Conservation (phyloP, 1,140 invertebrate genomes). For the Drosophila sucinea region DNA sequence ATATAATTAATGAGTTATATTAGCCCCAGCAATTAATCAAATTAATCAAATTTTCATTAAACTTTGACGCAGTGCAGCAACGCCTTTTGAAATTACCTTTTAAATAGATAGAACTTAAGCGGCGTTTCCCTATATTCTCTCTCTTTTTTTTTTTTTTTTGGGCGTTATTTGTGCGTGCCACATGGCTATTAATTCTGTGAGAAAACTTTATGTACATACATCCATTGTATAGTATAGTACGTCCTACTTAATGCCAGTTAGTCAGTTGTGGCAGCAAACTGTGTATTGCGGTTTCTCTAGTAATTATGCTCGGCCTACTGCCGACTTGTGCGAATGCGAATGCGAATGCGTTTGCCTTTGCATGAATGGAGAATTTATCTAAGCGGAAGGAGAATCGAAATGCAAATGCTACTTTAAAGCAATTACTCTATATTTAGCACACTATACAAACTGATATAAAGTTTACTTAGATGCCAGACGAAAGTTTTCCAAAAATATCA, state of each 20-base stretch:
- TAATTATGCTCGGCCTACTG: conserved; percentile 67
- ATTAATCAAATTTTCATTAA: conserved; percentile 77
- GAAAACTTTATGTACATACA: conserved; percentile 46
- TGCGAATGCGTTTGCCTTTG: conserved; percentile 24
- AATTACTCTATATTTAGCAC: no score
- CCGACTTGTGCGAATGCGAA: conserved; percentile 46
- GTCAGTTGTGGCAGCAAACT: conserved; percentile 13
- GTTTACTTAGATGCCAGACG: no score
- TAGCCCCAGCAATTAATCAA: conserved; percentile 72
- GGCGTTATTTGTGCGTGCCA: conserved; percentile 66
- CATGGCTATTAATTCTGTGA: conserved; percentile 71
- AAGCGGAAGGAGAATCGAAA: conserved; percentile 4
- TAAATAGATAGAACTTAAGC: conserved; percentile 23
- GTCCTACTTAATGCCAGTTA: conserved; percentile 56
- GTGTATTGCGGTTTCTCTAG: conserved; percentile 32
- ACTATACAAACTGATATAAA: no score
- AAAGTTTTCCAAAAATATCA: no score
- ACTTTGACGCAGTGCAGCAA: conserved; percentile 76
- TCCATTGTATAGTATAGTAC: conserved; percentile 49
- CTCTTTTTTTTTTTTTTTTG: not conserved
- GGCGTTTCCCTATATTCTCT: conserved; percentile 10
- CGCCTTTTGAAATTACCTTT: conserved; percentile 47
- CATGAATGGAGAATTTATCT: conserved; percentile 8
- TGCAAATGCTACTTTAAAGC: no score
- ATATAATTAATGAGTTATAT: conserved; percentile 79